A percentile compares a stretch with the other conserved stretches of the same genome.
Conservation (phyloP, 2,797 vertebrate species). For the Hapalemur alaotrensis region DNA sequence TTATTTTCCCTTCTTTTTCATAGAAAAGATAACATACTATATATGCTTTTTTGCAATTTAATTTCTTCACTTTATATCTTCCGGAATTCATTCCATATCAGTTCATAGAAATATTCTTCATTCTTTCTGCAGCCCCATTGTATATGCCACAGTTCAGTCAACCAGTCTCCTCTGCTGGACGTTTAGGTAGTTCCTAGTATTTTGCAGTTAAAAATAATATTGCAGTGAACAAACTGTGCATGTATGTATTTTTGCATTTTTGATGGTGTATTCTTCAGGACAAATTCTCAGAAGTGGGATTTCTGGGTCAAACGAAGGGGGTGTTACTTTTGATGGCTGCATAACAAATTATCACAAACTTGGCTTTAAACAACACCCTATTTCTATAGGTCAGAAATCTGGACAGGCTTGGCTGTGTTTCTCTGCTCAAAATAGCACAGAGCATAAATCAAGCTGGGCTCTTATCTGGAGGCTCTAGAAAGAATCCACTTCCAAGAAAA, state of each 20-base stretch:
- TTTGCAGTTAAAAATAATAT: neutral
- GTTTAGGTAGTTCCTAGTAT: neutral
- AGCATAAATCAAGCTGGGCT: neutral
- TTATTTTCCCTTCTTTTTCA: neutral
- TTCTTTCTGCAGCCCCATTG: neutral
- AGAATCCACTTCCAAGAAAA: neutral
- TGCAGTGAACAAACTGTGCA: neutral
- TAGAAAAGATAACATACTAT: neutral
- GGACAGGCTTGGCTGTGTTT: neutral
- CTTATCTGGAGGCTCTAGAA: neutral
- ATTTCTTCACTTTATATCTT: neutral
- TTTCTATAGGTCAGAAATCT: neutral
- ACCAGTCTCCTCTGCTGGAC: neutral
- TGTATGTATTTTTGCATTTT: neutral
- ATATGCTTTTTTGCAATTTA: neutral
- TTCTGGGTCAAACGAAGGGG: neutral
- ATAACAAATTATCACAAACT: neutral
- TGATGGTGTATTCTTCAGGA: neutral
- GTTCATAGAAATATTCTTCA: neutral
- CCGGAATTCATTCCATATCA: neutral
- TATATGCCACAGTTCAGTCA: neutral
- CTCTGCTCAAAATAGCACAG: neutral
- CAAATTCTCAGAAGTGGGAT: neutral
- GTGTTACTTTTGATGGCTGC: neutral
- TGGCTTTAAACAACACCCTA: neutral